Evolutionary conservation across 2,797 vertebrate genomes (phyloP), one percentile per base, ranked within the genome.

Genomic region (Gambelia wislizenii): DNA sequence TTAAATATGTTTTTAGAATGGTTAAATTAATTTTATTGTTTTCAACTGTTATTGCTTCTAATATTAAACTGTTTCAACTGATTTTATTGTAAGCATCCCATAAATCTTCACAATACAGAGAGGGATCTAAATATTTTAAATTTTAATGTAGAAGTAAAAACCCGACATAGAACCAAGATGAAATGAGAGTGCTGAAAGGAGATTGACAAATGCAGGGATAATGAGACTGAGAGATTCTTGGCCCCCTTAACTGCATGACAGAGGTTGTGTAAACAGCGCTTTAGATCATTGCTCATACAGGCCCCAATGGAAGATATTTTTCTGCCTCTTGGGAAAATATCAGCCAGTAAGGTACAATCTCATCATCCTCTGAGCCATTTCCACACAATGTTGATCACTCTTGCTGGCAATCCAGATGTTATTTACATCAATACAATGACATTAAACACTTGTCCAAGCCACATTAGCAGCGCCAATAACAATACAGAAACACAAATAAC

Each of bases 331-430:
- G 9, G 33, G 92, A 95, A 74, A 93, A 84, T 85, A 87, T 91
- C 92, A 93, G 91, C 93, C 85, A 81, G 81, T 91, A 85, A 6
- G 89, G 69, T 0, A 2, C 82, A 56, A 86, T 91, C 91, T 91
- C 88, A 92, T 91, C 90, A 36, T 25, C 89, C 86, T 94, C 92
- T 92, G 89, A 93, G 89, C 95, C 90, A 78, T 93, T 92, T 79
- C 0, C 0, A 88, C 94, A 1, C 8, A 89, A 77, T 74, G 90
- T 94, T 92, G 90, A 86, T 92, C 92, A 77, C 91, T 94, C 94
- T 87, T 42, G 74, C 93, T 93, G 89, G 89, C 91, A 93, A 95
- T 92, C 95, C 95, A 96, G 95, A 94, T 95, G 94, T 94, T 95
- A 95, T 96, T 96, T 95, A 95, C 94, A 92, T 80, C 2, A 0